A percentile compares a stretch with the other conserved stretches of the same genome.
Evolutionary conservation across 2,797 vertebrate species (phyloP).

Genomic region (Nothura maculosa): DNA sequence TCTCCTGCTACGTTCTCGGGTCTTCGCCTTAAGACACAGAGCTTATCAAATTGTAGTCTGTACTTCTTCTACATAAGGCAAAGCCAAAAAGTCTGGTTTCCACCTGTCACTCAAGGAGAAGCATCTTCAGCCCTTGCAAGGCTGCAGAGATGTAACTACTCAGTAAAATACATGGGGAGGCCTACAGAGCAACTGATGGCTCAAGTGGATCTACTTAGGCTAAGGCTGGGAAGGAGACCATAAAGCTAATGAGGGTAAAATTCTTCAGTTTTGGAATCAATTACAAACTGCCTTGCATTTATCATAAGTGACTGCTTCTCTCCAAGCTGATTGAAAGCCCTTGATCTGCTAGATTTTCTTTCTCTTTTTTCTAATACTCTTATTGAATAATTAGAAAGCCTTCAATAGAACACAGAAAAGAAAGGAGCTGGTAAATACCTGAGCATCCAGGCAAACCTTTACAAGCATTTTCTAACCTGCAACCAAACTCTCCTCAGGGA

Average conservation of each 20-base stretch:
- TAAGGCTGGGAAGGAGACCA: constrained; percentile 4
- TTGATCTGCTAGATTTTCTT: constrained; percentile 38
- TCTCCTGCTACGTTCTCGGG: background rate
- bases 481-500: background rate
- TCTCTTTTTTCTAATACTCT: background rate
- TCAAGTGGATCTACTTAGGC: constrained; percentile 13
- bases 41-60: background rate
- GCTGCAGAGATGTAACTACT: background rate
- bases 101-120: background rate
- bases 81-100: background rate
- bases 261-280: constrained; percentile 51
- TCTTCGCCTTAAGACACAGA: background rate
- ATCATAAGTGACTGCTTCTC: constrained; percentile 61
- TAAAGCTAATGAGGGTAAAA: constrained; percentile 50
- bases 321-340: constrained; percentile 35
- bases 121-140: background rate
- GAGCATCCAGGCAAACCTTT: background rate
- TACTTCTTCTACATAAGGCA: background rate
- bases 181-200: constrained; percentile 24
- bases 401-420: background rate
- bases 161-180: background rate
- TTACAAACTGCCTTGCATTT: constrained; percentile 48
- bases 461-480: background rate
- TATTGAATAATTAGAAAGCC: constrained; percentile 37
- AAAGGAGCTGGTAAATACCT: background rate